Percentiles rank a stretch among this genome's conserved stretches.
Evolutionary conservation across 2,888 invertebrate genomes (phyloP).

Genomic region (Formica aserva): DNA sequence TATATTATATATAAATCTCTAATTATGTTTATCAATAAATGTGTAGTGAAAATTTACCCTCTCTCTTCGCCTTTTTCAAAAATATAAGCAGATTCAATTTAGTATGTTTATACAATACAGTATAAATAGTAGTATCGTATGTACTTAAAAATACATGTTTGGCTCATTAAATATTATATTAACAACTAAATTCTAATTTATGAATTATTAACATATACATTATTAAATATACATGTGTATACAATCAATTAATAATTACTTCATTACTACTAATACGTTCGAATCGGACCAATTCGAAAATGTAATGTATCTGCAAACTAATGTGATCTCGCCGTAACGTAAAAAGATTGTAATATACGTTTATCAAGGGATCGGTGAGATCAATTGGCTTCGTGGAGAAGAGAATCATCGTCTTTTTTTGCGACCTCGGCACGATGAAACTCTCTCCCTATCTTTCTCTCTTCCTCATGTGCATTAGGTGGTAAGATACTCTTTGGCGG

Average conservation of each 20-base stretch:
- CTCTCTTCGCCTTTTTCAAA: neutral
- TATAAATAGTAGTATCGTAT: neutral
- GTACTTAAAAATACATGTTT: conserved; percentile 26
- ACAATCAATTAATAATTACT: conserved; percentile 13
- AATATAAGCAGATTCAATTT: neutral
- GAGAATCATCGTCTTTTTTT: conserved; percentile 8
- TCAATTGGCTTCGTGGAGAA: neutral
- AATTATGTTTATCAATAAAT: neutral
- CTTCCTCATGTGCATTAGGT: neutral
- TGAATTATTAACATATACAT: neutral
- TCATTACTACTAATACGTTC: neutral
- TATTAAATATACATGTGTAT: neutral
- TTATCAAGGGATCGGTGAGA: conserved; percentile 28
- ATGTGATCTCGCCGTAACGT: neutral
- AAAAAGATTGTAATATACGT: conserved; percentile 29
- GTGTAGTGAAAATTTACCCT: neutral
- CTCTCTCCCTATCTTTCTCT: neutral
- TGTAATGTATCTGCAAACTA: neutral
- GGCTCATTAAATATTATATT: conserved; percentile 25
- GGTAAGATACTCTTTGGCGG: conserved; percentile 39
- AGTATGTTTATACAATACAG: neutral
- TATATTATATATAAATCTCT: neutral
- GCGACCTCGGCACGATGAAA: conserved; percentile 24
- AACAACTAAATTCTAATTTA: conserved; percentile 21
- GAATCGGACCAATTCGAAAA: neutral